A percentile compares a stretch with the other conserved stretches of the same genome.
Evolutionary conservation across 2,888 invertebrate genomes (phyloP).

Genomic region (Prosopocoilus inquinatus): DNA sequence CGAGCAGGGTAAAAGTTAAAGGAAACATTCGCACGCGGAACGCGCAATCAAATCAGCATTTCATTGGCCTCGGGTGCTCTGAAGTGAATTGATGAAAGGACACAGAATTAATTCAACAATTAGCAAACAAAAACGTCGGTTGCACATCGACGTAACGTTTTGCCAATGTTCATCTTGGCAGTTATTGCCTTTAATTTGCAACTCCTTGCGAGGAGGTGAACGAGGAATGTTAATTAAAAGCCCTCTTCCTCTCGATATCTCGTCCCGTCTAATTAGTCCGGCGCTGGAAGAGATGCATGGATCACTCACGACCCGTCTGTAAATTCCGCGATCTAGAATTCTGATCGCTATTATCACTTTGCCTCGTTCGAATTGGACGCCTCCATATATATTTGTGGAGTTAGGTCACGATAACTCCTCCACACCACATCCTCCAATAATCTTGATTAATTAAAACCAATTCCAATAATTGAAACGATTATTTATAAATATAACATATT

Average conservation of each 20-base stretch:
- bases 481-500: no score
- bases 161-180: constrained; percentile 47
- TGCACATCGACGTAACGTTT: constrained; percentile 43
- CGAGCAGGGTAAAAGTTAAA: constrained; percentile 18
- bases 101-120: constrained; percentile 50
- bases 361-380: no score
- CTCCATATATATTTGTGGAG: no score
- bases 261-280: constrained; percentile 40
- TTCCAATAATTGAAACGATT: no score
- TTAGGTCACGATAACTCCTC: no score
- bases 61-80: constrained; percentile 30
- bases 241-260: constrained; percentile 39
- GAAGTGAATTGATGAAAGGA: constrained; percentile 43
- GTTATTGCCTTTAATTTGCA: constrained; percentile 53
- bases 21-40: constrained; percentile 31
- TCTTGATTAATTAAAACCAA: no score
- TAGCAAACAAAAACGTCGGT: constrained; percentile 50
- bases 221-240: constrained; percentile 54
- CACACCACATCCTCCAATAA: no score
- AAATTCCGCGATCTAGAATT: constrained; percentile 1
- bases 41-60: constrained; percentile 34
- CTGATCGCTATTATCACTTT: neutral
- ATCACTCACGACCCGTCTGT: constrained; percentile 31
- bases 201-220: constrained; percentile 49
- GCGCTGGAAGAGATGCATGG: constrained; percentile 24